Base-by-base conservation (phyloP, 2,888 invertebrate species). In the Drosophila emarginata region DNA sequence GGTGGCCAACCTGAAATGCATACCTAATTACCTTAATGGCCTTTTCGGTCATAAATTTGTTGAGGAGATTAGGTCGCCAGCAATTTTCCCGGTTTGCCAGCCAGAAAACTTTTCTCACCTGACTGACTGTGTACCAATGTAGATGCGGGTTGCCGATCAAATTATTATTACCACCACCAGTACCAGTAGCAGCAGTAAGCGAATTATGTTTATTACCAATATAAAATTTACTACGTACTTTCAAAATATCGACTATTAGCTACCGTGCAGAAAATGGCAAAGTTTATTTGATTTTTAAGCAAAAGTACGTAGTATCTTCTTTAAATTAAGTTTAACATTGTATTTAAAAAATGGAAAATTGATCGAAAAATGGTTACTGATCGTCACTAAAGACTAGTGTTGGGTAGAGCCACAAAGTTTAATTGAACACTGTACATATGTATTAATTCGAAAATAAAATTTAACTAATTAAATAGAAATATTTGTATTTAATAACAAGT, bases 1-100 rank as follows among this genome's bases (percentile, higher is more conserved):
- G 45, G 45, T 45, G 26, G 40, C 54, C 61, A 18, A 37, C 65
- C 66, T 79, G 86, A 72, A 83, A 86, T 87, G 84, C 82, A 82
- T 82, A 86, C 66, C 83, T 82, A 82, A 82, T 82, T 82, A 82
- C 78, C 87, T 64, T 88, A 82, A 82, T 82, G 82, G 88, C 72
- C 80, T 72, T 73, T 12, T 72, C 15, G 68, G 50, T 64, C 84
- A 86, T 82, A 80, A 82, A 82, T 82, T 82, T 54, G 36, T 6
- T 80, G 69, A 59, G 64, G 39, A 76, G 88, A 82, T 83, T 82
- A 78, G 80, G 67, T 36, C 21, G 39, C n/a, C 36, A 37, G 23
- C 61, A 50, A 60, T 60, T 60, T 60, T 45, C 11, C 45, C 18
- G 45, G 21, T 45, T 18, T 23, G 54, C 56, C 59, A 50, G 70